These are phyloP conservation scores for Entosphenus tridentatus DNA, from an alignment of 2,113 vertebrate genomes.

Conservation along the genomic window DNA sequence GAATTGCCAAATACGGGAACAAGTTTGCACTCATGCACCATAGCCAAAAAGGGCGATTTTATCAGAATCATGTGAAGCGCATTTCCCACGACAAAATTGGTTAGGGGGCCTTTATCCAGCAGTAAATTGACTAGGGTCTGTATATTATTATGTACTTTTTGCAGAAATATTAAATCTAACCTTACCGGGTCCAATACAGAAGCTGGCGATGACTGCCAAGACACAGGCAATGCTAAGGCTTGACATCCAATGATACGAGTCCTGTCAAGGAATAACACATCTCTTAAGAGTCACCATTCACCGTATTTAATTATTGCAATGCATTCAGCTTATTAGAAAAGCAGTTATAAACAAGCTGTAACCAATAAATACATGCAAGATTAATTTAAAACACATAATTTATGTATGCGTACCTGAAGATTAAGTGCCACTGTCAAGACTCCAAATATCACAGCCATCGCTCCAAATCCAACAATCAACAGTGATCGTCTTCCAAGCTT, in stretches of 20 bases:
- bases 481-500: conserved; percentile 46
- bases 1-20: no score
- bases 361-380: background rate
- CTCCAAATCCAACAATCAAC: conserved; percentile 56
- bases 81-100: no score
- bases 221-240: conserved; percentile 57
- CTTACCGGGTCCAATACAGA: conserved; percentile 82
- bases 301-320: background rate
- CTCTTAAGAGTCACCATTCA: background rate
- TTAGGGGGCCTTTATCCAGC: no score
- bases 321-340: background rate
- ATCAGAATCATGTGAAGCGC: no score
- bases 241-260: conserved; percentile 35
- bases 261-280: conserved; percentile 18
- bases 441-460: conserved; percentile 55
- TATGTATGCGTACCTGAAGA: conserved; percentile 38
- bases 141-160: background rate
- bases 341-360: background rate
- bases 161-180: background rate
- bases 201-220: conserved; percentile 54
- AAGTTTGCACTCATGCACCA: no score
- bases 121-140: background rate
- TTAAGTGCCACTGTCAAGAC: conserved; percentile 49
- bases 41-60: no score
- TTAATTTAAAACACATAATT: background rate